These are phyloP conservation scores for Pterobdella sp. DNA, from an alignment of 2,888 invertebrate genomes.

Conservation along the genomic window DNA sequence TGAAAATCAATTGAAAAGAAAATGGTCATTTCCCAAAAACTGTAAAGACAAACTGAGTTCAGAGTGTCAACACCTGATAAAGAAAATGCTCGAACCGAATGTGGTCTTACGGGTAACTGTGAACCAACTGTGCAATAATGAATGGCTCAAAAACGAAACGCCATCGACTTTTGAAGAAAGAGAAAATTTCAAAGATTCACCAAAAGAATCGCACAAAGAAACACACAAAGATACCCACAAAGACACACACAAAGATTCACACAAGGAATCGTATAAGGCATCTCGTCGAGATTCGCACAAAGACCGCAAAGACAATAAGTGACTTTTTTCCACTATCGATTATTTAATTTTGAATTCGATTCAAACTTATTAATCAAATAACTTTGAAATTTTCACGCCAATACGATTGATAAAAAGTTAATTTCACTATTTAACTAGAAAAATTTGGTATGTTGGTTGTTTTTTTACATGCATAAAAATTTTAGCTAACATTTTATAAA, in stretches of 20 bases:
- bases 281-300: not conserved
- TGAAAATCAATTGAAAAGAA: constrained; percentile 61
- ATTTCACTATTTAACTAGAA: too few relatives aligned
- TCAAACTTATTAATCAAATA: not conserved
- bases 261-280: not conserved
- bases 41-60: constrained; percentile 27
- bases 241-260: constrained; percentile 4
- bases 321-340: not conserved
- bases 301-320: not conserved
- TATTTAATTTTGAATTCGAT: not conserved
- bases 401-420: too few relatives aligned
- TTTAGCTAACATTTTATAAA: too few relatives aligned
- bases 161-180: not conserved
- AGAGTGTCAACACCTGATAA: constrained; percentile 32
- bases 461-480: too few relatives aligned
- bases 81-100: constrained; percentile 34
- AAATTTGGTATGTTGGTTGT: too few relatives aligned
- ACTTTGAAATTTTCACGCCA: not conserved
- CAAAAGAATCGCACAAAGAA: not conserved
- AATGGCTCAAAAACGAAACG: constrained; percentile 26
- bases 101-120: constrained; percentile 29
- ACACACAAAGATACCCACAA: constrained; percentile 11
- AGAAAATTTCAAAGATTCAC: not conserved
- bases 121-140: constrained; percentile 29
- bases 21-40: constrained; percentile 43